Base-by-base conservation (phyloP, 2,888 invertebrate genomes). In the Sepioteuthis lessoniana region DNA sequence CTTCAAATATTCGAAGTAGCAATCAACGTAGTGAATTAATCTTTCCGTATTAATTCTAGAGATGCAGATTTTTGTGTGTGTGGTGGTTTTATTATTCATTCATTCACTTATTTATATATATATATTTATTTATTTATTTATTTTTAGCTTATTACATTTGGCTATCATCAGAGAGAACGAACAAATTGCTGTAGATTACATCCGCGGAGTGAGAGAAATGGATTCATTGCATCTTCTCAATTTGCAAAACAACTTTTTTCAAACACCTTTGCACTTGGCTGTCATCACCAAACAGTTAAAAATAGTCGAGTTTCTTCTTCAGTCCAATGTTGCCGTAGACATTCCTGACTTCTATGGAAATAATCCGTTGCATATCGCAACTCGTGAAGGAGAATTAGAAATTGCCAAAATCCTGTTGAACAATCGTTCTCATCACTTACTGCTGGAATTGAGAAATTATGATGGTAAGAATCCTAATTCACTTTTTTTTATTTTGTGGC, bases 361-460 rank as follows among this genome's bases (percentile, higher is more conserved):
- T 97, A 99, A 99, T 0, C 98, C 99, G 0, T 97, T 99, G 19
- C 99, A 99, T 97, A 97, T 99, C 94, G 99, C 99, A 0, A 98
- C 98, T 94, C 97, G 98, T 94, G 97, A 98, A 37, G 98, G 98
- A 19, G 98, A 98, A 96, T 96, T 98, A 60, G 98, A 98, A 90
- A 98, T 98, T 96, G 98, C 98, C 21, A 98, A 98, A 96, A 98
- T 98, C 0, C 97, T 99, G 91, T 98, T 98, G 25, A 4, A 50
- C 31, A 13, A 47, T 25, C 25, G 8, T 31, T 31, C 47, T 37
- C 16, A 50, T 50, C 47, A 31, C 97, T 98, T 97, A 95, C 98
- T 98, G 96, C 97, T 99, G 96, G 98, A 99, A 97, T 98, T 98
- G 97, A 98, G 98, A 97, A 99, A 99, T 97, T 98, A 98, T 97